phyloP scores from a whole-genome alignment of 2,113 vertebrate genomes.

The Narcine bancroftii region DNA sequence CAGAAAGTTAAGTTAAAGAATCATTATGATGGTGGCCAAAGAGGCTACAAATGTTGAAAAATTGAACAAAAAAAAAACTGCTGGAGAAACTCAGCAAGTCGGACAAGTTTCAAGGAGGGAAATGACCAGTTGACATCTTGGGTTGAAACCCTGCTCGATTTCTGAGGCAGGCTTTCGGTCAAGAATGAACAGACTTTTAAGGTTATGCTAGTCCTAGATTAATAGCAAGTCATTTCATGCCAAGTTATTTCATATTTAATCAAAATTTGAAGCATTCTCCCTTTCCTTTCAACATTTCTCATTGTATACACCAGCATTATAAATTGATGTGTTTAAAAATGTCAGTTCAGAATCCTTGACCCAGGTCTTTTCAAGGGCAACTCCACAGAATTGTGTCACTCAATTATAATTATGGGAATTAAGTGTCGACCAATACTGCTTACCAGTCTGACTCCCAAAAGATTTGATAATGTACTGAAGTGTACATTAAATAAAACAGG shows the following conservation, averaged over 20 bases:
- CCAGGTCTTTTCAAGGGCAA: constrained; percentile 18
- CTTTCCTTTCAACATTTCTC: neutral
- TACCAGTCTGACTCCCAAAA: neutral
- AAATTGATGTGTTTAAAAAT: neutral
- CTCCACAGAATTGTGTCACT: neutral
- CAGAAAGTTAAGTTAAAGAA: neutral
- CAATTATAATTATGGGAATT: constrained; percentile 9
- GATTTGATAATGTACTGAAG: constrained; percentile 2
- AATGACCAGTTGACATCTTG: too few species aligned
- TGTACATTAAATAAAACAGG: constrained; percentile 1
- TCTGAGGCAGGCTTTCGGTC: too few species aligned
- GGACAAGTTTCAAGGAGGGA: too few species aligned
- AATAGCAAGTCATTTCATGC: neutral
- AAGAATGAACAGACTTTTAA: too few species aligned
- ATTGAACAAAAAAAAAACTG: too few species aligned
- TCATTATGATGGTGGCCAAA: too few species aligned
- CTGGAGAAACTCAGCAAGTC: too few species aligned
- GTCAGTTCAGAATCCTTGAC: neutral
- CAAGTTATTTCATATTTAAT: neutral
- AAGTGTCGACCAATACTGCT: neutral
- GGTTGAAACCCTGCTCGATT: too few species aligned
- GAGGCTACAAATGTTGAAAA: too few species aligned
- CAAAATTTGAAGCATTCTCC: neutral
- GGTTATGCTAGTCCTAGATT: neutral
- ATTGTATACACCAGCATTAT: neutral